phyloP scores from a whole-genome alignment of 2,113 vertebrate genomes.

The Rostratula benghalensis region DNA sequence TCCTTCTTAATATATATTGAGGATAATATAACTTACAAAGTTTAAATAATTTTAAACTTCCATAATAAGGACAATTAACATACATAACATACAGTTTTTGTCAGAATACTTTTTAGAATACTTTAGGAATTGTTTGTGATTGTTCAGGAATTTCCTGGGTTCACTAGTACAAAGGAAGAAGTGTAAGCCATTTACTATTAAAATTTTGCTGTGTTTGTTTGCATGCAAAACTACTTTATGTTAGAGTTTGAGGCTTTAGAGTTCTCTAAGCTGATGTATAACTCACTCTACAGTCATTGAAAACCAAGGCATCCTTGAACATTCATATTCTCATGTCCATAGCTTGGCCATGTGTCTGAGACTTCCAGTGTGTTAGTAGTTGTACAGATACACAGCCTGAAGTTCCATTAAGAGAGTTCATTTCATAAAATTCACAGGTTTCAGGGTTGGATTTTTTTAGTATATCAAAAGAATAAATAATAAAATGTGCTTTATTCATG shows the following conservation, averaged over 20 bases:
- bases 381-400: not conserved
- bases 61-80: not conserved
- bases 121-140: not conserved
- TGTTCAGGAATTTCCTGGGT: not conserved
- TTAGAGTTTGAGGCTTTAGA: not conserved
- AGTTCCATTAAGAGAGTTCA: not conserved
- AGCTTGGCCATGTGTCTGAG: fast-evolving
- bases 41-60: not conserved
- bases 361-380: not conserved
- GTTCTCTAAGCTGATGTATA: not conserved
- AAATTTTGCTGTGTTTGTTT: not conserved
- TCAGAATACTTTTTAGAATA: not conserved
- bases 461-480: not conserved
- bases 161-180: not conserved
- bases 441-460: not conserved
- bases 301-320: not conserved
- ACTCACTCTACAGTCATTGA: not conserved
- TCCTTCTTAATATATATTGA: not conserved
- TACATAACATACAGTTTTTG: not conserved
- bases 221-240: not conserved
- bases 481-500: not conserved
- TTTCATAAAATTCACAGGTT: not conserved
- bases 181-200: not conserved
- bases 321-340: not conserved
- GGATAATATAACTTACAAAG: not conserved